phyloP scores from a whole-genome alignment of 1,140 invertebrate genomes.

The Drosophila littoralis region DNA sequence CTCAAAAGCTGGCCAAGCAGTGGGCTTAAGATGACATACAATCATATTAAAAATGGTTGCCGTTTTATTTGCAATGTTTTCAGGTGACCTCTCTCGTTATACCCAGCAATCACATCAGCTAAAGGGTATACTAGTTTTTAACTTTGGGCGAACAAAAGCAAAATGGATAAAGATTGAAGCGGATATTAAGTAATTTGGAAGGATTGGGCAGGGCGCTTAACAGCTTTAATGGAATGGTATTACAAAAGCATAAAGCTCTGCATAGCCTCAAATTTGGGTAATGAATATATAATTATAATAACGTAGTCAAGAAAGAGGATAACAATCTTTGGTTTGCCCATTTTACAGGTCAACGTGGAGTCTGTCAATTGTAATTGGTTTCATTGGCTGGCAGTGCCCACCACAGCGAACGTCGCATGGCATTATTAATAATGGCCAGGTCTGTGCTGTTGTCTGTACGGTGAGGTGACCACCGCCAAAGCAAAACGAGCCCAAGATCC shows the following conservation, averaged over 20 bases:
- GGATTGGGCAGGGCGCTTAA: too few species aligned
- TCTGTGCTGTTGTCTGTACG: constrained; percentile 38
- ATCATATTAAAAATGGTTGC: constrained; percentile 83
- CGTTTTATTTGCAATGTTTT: constrained; percentile 80
- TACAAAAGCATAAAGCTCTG: too few species aligned
- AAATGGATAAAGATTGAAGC: too few species aligned
- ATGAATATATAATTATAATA: too few species aligned
- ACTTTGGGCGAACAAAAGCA: neutral
- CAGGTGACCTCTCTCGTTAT: constrained; percentile 65
- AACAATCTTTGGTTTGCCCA: too few species aligned
- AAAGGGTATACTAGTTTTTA: neutral
- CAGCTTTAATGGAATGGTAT: too few species aligned
- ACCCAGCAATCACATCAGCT: neutral
- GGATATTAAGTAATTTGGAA: too few species aligned
- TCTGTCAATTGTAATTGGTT: neutral
- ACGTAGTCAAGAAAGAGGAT: too few species aligned
- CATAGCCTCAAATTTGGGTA: too few species aligned
- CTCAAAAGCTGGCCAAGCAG: constrained; percentile 41
- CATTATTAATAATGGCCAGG: constrained; percentile 77
- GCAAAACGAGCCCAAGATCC: constrained; percentile 25
- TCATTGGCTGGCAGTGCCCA: constrained; percentile 18
- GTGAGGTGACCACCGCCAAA: constrained; percentile 47
- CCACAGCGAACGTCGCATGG: constrained; percentile 48
- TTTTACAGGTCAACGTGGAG: constrained; percentile 4
- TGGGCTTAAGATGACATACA: constrained; percentile 81